A percentile compares a stretch with the other conserved stretches of the same genome.
These are phyloP conservation scores for Glossosoma conforme DNA, from an alignment of 1,140 invertebrate genomes.

Conservation along the genomic window DNA sequence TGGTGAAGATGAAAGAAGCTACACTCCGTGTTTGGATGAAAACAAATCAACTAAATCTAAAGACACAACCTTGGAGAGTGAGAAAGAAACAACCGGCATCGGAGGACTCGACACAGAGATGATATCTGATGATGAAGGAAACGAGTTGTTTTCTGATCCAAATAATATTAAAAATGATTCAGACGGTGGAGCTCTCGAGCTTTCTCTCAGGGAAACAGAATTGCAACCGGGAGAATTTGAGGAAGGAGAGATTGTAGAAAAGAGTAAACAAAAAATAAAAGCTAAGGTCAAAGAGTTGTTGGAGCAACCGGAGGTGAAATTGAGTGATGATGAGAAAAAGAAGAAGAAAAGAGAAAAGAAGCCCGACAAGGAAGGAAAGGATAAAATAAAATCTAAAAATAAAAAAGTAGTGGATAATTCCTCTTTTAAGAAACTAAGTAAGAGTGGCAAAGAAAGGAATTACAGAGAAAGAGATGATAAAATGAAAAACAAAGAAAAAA, in stretches of 20 bases:
- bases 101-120: slow-evolving; percentile 65
- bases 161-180: slow-evolving; percentile 41
- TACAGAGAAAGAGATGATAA: slow-evolving; percentile 67
- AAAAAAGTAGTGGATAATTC: slow-evolving; percentile 43
- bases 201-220: slow-evolving; percentile 39
- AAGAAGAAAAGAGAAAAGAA: slow-evolving; percentile 39
- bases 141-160: slow-evolving; percentile 53
- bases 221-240: slow-evolving; percentile 40
- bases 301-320: slow-evolving; percentile 40
- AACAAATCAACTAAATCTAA: slow-evolving; percentile 43
- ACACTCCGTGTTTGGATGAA: slow-evolving; percentile 63
- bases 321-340: slow-evolving; percentile 39
- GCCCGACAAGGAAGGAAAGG: slow-evolving; percentile 30
- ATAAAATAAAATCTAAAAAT: slow-evolving; percentile 37
- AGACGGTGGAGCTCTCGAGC: slow-evolving; percentile 39
- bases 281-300: slow-evolving; percentile 25
- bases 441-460: slow-evolving; percentile 73
- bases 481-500: slow-evolving; percentile 34
- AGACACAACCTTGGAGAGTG: slow-evolving; percentile 40
- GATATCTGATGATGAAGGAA: slow-evolving; percentile 63
- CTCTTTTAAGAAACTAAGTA: slow-evolving; percentile 77
- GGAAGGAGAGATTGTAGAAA: slow-evolving; percentile 55
- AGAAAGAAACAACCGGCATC: slow-evolving; percentile 45
- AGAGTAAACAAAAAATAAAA: slow-evolving; percentile 45
- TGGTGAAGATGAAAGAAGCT: slow-evolving; percentile 56